A percentile compares a stretch with the other conserved stretches of the same genome.
phyloP scores from a whole-genome alignment of 2,113 vertebrate species.

The Epinephelus moara region DNA sequence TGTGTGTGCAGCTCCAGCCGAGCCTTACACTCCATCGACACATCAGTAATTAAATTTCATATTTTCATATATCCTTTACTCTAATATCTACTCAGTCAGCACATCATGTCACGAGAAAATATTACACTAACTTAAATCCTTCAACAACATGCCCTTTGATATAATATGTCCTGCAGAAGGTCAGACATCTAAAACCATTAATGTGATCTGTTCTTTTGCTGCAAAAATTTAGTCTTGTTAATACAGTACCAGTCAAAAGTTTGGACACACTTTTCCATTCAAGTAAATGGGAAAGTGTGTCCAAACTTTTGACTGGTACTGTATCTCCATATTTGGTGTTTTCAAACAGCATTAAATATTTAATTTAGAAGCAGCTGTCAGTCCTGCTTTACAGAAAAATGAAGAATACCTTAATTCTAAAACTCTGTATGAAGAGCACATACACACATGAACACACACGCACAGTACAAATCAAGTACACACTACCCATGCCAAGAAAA shows the following conservation, averaged over 20 bases:
- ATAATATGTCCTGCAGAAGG: neutral
- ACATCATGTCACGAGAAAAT: neutral
- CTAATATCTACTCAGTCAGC: neutral
- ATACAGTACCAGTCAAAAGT: too few species aligned
- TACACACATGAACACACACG: neutral
- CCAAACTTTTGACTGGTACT: too few species aligned
- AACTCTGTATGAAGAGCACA: neutral
- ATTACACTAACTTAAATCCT: neutral
- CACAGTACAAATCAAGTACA: neutral
- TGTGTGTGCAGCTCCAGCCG: conserved; percentile 43
- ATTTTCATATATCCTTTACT: neutral
- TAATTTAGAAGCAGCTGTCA: neutral
- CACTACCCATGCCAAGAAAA: neutral
- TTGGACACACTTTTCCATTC: too few species aligned
- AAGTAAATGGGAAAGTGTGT: too few species aligned
- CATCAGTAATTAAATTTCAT: neutral
- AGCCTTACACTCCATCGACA: conserved; percentile 63
- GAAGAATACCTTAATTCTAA: neutral
- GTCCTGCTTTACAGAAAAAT: too few species aligned
- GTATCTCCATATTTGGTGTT: neutral
- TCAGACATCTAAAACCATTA: neutral
- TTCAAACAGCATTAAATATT: neutral
- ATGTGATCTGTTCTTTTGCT: neutral
- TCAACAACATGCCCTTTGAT: neutral
- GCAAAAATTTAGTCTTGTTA: neutral